Conservation (phyloP, 2,797 vertebrate genomes). For the Neopelma chrysocephalum region DNA sequence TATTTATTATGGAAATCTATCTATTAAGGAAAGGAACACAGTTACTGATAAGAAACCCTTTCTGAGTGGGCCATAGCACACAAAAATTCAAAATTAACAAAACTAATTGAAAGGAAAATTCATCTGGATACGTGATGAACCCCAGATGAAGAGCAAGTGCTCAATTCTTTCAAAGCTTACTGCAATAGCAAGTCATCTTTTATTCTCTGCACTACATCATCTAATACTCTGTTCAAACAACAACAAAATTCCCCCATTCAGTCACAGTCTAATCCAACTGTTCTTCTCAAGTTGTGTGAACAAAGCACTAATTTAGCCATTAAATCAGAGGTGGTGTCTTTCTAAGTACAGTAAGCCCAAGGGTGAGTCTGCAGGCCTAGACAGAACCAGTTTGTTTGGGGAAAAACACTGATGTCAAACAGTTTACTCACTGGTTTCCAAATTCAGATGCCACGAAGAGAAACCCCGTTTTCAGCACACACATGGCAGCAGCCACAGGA, state of each 20-base stretch:
- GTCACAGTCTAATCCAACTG: background rate
- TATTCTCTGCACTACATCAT: background rate
- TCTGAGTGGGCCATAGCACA: background rate
- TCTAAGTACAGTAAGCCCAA: background rate
- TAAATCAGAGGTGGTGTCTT: background rate
- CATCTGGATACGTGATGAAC: background rate
- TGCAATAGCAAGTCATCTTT: background rate
- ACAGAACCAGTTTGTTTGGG: background rate
- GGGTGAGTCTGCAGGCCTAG: background rate
- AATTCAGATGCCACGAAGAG: constrained; percentile 97
- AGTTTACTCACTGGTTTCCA: constrained; percentile 94
- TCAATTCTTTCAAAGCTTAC: background rate
- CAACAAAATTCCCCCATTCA: background rate
- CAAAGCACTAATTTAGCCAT: background rate
- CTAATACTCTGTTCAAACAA: background rate
- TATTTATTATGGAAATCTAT: background rate
- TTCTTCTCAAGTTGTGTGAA: background rate
- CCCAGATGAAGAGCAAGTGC: background rate
- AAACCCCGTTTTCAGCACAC: constrained; percentile 97
- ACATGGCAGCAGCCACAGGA: constrained; percentile 96
- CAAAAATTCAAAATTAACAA: background rate
- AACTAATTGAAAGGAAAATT: background rate
- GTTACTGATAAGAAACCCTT: background rate
- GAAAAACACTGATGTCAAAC: background rate
- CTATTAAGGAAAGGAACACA: background rate